Percentiles rank a stretch among this genome's conserved stretches.
phyloP scores from a whole-genome alignment of 1,140 invertebrate genomes.

The Batillaria attramentaria region DNA sequence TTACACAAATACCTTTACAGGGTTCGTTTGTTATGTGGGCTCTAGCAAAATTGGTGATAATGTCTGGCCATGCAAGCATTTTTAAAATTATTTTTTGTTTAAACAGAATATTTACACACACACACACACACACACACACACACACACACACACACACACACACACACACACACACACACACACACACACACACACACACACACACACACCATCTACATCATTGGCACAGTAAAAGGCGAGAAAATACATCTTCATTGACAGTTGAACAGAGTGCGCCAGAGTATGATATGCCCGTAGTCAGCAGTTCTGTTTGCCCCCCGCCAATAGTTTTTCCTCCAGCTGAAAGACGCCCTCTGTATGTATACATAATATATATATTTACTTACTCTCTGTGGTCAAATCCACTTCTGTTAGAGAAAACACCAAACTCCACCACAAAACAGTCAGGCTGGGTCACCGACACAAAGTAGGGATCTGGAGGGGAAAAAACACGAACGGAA shows the following conservation, averaged over 20 bases:
- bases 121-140: not conserved
- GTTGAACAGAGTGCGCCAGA: not conserved
- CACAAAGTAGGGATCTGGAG: conserved; percentile 30
- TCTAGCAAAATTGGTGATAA: too few relatives aligned
- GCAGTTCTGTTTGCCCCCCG: too few relatives aligned
- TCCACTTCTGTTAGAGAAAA: conserved; percentile 41
- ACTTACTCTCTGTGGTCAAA: conserved; percentile 48
- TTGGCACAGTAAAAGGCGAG: not conserved
- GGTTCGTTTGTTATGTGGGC: too few relatives aligned
- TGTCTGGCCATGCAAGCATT: too few relatives aligned
- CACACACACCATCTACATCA: not conserved
- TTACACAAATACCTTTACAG: too few relatives aligned
- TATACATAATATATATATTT: not conserved
- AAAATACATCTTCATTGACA: not conserved
- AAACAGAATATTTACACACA: too few relatives aligned
- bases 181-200: conserved; percentile 33
- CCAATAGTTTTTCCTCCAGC: not conserved
- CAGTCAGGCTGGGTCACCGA: conserved; percentile 57
- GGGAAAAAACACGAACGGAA: not conserved
- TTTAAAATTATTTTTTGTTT: too few relatives aligned
- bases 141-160: not conserved
- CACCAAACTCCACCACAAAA: conserved; percentile 45
- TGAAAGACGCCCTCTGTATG: not conserved
- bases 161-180: not conserved
- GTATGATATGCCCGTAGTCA: too few relatives aligned